phyloP scores from a whole-genome alignment of 2,888 invertebrate species.

The Rotaria sp. region DNA sequence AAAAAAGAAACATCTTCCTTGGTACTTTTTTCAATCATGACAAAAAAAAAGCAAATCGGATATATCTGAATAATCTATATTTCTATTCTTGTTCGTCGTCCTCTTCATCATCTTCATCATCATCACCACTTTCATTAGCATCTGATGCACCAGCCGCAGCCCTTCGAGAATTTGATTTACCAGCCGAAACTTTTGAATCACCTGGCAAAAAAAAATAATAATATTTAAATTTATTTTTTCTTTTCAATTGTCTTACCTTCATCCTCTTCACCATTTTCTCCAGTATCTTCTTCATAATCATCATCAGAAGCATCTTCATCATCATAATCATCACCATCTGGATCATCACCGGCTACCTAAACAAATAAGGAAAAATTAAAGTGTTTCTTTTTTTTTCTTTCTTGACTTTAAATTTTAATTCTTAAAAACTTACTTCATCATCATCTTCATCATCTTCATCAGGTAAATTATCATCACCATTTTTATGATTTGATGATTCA shows the following conservation, averaged over 20 bases:
- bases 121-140: not conserved
- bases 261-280: not conserved
- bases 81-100: not conserved
- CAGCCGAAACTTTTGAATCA: not conserved
- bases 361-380: not conserved
- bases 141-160: not conserved
- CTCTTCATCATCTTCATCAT: not conserved
- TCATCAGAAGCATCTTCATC: not conserved
- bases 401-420: not conserved
- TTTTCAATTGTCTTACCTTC: not conserved
- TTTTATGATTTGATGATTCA: not conserved
- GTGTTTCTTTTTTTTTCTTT: not conserved
- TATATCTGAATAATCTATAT: not conserved
- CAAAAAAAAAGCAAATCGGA: not conserved
- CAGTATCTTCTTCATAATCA: not conserved
- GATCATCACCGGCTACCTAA: not conserved
- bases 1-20: not conserved
- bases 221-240: not conserved
- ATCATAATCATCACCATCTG: not conserved
- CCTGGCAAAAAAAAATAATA: not conserved
- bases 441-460: not conserved
- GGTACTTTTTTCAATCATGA: not conserved
- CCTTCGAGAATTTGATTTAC: not conserved
- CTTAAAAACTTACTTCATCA: not conserved
- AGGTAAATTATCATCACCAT: slow-evolving; percentile 10